Conservation (phyloP, 2,113 vertebrate genomes). For the Tetrao urogallus region DNA sequence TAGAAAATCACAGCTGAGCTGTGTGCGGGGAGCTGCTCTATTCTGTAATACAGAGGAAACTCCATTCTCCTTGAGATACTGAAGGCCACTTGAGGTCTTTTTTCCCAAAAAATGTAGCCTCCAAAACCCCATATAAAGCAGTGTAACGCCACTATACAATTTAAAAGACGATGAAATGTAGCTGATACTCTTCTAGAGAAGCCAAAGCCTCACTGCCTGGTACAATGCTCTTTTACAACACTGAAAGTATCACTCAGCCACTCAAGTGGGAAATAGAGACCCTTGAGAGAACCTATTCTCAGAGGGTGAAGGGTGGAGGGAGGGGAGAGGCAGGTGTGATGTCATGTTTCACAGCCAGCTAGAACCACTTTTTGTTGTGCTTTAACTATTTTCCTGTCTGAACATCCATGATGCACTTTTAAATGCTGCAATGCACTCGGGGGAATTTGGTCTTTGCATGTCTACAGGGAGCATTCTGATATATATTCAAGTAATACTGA, state of each 20-base stretch:
- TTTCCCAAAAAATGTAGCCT: neutral
- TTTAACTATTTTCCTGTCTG: neutral
- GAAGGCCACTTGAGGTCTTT: neutral
- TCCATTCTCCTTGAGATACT: neutral
- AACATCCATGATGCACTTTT: neutral
- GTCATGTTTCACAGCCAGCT: neutral
- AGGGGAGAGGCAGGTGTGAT: neutral
- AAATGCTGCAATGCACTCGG: too few relatives aligned
- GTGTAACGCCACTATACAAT: neutral
- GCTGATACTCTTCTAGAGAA: neutral
- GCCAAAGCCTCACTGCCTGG: neutral
- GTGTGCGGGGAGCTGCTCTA: neutral
- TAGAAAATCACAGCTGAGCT: neutral
- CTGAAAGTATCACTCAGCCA: neutral
- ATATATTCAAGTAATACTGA: neutral
- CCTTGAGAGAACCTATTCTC: neutral
- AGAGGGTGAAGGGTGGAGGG: neutral
- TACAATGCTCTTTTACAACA: neutral
- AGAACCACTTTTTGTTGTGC: neutral
- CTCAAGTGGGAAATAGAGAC: neutral
- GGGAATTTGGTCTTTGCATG: neutral
- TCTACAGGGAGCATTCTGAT: rapidly evolving
- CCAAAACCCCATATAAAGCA: neutral
- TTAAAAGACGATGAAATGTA: neutral
- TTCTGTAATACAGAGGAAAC: neutral